Evolutionary conservation across 2,888 invertebrate genomes (phyloP).

Genomic region (Drosophila merina): DNA sequence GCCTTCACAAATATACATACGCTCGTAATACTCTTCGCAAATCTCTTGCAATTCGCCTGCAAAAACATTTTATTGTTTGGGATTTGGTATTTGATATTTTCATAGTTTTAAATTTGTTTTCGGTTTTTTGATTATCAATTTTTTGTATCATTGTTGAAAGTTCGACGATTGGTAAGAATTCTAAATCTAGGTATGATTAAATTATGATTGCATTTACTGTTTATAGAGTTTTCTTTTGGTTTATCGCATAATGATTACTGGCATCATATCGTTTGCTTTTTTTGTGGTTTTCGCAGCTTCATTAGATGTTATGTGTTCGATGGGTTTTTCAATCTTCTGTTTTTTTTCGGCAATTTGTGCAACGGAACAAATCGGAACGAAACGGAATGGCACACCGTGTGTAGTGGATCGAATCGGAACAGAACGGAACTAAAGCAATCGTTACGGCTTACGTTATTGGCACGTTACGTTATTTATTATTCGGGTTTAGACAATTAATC

Average conservation of each 20-base stretch:
- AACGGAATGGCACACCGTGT: slow-evolving; percentile 8
- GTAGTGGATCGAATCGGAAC: not conserved
- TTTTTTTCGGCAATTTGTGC: slow-evolving; percentile 40
- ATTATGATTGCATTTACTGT: slow-evolving; percentile 39
- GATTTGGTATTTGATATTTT: slow-evolving; percentile 30
- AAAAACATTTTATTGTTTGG: slow-evolving; percentile 61
- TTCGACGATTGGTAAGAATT: slow-evolving; percentile 25
- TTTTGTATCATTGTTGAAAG: slow-evolving; percentile 6
- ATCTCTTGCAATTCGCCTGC: slow-evolving; percentile 92
- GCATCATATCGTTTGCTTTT: slow-evolving; percentile 32
- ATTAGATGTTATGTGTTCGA: slow-evolving; percentile 79
- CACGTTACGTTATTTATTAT: slow-evolving; percentile 33
- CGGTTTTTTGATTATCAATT: slow-evolving; percentile 4
- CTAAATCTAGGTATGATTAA: slow-evolving; percentile 41
- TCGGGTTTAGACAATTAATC: slow-evolving; percentile 50
- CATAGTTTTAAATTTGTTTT: slow-evolving; percentile 11
- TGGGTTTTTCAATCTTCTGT: slow-evolving; percentile 49
- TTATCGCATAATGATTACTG: slow-evolving; percentile 39
- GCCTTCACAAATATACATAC: slow-evolving; percentile 98
- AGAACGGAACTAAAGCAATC: slow-evolving; percentile 14
- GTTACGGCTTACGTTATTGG: slow-evolving; percentile 46
- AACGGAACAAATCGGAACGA: slow-evolving; percentile 8
- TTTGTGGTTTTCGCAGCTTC: slow-evolving; percentile 49
- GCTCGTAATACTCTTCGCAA: slow-evolving; percentile 97
- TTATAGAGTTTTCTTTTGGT: slow-evolving; percentile 47